Evolutionary conservation across 2,888 invertebrate species (phyloP), one percentile per base, ranked within the genome.

Genomic region (Xestia rhomboidea): DNA sequence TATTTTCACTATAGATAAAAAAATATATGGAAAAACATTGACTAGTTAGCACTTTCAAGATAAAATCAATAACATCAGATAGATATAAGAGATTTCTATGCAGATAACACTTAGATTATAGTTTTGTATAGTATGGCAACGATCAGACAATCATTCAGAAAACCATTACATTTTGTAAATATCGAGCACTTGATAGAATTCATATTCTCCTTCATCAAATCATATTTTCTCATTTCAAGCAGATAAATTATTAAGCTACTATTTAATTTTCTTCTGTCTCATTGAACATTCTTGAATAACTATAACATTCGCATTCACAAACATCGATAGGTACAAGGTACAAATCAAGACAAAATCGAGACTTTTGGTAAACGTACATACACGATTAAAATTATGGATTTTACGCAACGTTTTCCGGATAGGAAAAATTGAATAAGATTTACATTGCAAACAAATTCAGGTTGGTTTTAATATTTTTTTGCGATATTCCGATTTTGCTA

Each of bases 401-500:
- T 10, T 77, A 34, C 0, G 34, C 24, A 27, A 44, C 62, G 38
- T 38, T 64, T 81, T 81, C 30, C 38, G 2, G 4, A 15, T 2
- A 64, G 62, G 51, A 63, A 51, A 76, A 63, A 21, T 63, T n/a
- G 0, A 44, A 44, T 60, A 68, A 49, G 41, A 76, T 30, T 68
- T 27, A 63, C 15, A 44, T n/a, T 34, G 10, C 8, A 38, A 30
- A 44, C 0, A 46, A 49, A 49, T 18, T 27, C 5, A 41, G 38
- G 10, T 46, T 27, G 3, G 2, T 34, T 51, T 62, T 13, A n/a
- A 15, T 46, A 38, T 2, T 62, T 34, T 60, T 60, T 72, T 46
- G 54, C 1, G 24, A 49, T 15, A 34, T 73, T 57, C 15, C 15
- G 15, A n/a, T 34, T 49, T 46, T 21, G 15, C 18, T 91, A 93